Percentiles rank a stretch among this genome's conserved stretches.
phyloP scores from a whole-genome alignment of 2,113 vertebrate genomes.

The Pteruthius melanotis region DNA sequence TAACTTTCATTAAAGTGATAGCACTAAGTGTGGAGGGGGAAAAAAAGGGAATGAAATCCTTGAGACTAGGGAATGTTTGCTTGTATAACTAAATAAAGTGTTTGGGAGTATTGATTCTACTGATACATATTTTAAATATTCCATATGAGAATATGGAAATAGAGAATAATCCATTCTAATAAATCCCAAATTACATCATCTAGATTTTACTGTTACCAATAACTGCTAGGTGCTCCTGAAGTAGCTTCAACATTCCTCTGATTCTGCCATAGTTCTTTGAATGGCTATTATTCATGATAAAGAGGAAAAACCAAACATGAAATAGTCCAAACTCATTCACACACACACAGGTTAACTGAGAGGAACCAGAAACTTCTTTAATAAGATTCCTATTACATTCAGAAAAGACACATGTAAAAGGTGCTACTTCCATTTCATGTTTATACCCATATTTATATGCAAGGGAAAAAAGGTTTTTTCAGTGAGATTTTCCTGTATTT shows the following conservation, averaged over 20 bases:
- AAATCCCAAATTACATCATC: neutral
- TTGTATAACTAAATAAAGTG: neutral
- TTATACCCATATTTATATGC: neutral
- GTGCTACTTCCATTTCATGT: neutral
- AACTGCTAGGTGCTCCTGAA: neutral
- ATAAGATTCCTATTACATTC: neutral
- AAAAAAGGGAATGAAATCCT: neutral
- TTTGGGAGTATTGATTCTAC: neutral
- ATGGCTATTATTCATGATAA: neutral
- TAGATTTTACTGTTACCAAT: neutral
- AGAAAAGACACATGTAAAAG: neutral
- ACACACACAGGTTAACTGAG: neutral
- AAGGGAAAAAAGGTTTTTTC: neutral
- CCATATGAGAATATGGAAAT: neutral
- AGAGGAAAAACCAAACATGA: neutral
- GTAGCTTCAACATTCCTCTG: neutral
- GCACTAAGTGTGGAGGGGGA: rapidly evolving
- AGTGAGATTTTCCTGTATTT: neutral
- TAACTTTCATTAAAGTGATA: neutral
- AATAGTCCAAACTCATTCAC: neutral
- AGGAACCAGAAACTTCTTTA: neutral
- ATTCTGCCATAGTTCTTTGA: neutral
- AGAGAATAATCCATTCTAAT: neutral
- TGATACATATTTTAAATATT: neutral
- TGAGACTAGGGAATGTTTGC: neutral